Base-by-base conservation (phyloP, 2,888 invertebrate species). In the Linnaemya vulpina region DNA sequence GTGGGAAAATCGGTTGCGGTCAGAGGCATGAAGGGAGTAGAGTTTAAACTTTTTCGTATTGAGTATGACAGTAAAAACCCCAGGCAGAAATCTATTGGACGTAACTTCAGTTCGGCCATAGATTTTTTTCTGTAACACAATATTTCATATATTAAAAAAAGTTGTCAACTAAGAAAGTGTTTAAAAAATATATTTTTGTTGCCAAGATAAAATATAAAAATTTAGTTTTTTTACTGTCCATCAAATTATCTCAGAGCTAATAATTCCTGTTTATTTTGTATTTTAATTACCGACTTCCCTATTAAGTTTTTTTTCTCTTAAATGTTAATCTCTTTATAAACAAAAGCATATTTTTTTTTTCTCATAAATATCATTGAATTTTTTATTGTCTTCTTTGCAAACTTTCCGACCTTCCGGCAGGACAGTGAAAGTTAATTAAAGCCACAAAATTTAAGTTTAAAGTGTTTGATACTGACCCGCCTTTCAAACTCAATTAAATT, bases 371-470 rank as follows among this genome's bases (percentile, higher is more conserved):
- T 10, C 11, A 22, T 35, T 20, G 17, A n/a, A 22, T 10, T 35
- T 17, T n/a, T 2, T 22, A n/a, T 22, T 25, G 1, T 15, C 4
- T 49, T 11, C 22, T 46, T 51, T 78, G 30, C 25, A 30, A 30
- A 10, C 35, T 53, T 70, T 62, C 0, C 10, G 49, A 17, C 13
- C 67, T 60, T 20, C 3, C 20, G 20, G 4, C 4, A 55, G 10
- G 22, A 13, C 11, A 20, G 40, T 30, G 20, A 10, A 20, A 43
- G 40, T 79, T 65, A 58, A 43, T 73, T 43, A 11, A 76, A 80
- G 53, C 78, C 79, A 53, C 67, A 80, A 60, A 71, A 80, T 73
- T 76, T 67, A 73, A 77, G 67, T 70, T 74, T 60, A 46, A 79
- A 71, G 73, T 25, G 55, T 73, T 76, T 62, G n/a, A 67, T 46